These are phyloP conservation scores for Sebastolobus alascanus DNA, from an alignment of 2,797 vertebrate genomes.

Conservation along the genomic window DNA sequence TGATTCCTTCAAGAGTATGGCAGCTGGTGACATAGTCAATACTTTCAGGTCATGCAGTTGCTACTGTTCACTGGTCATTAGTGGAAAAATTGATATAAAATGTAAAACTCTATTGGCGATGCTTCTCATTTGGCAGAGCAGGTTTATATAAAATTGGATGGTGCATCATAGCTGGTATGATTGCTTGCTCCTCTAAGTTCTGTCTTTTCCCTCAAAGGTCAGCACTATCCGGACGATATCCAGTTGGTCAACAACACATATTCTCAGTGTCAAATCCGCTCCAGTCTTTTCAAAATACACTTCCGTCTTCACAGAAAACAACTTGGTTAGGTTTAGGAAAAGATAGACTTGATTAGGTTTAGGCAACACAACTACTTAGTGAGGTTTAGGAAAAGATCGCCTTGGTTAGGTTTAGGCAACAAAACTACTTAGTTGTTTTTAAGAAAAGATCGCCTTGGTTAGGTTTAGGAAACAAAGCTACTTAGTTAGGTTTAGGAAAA, in stretches of 20 bases:
- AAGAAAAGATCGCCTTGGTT: too few species aligned
- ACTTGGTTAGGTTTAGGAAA: too few species aligned
- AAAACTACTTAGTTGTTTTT: too few species aligned
- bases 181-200: not conserved
- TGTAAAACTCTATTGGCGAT: not conserved
- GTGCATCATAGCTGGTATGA: not conserved
- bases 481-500: too few species aligned
- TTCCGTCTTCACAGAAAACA: too few species aligned
- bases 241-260: not conserved
- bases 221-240: not conserved
- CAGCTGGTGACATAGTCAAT: not conserved
- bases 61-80: not conserved
- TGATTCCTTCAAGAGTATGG: not conserved
- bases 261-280: not conserved
- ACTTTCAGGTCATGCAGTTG: not conserved
- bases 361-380: too few species aligned
- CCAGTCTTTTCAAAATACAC: too few species aligned
- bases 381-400: too few species aligned
- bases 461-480: too few species aligned
- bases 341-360: too few species aligned
- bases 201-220: not conserved
- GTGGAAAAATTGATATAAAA: not conserved
- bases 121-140: not conserved
- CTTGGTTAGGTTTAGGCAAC: too few species aligned
- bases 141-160: not conserved